Conservation (phyloP, 1,140 invertebrate species). For the Eumeta japonica region DNA sequence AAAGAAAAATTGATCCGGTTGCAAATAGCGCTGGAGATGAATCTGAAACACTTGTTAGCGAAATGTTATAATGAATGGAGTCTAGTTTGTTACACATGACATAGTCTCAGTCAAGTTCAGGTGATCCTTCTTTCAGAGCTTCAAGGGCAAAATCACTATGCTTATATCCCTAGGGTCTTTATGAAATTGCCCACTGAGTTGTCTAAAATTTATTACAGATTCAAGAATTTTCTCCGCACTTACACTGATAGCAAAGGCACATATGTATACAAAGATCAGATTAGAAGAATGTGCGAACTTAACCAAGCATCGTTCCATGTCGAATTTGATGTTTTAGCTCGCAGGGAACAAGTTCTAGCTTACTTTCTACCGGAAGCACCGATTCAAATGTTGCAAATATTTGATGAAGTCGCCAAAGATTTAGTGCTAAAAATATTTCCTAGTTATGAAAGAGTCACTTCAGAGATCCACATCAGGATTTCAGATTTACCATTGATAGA, state of each 20-base stretch:
- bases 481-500: slow-evolving; percentile 94
- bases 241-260: slow-evolving; percentile 84
- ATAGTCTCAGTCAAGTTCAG: too few relatives aligned
- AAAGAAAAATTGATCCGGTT: too few relatives aligned
- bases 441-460: slow-evolving; percentile 91
- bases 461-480: slow-evolving; percentile 92
- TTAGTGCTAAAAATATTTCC: slow-evolving; percentile 94
- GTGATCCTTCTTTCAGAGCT: too few relatives aligned
- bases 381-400: slow-evolving; percentile 91
- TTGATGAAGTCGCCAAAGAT: slow-evolving; percentile 94
- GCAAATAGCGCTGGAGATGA: too few relatives aligned
- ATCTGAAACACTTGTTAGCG: too few relatives aligned
- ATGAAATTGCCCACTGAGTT: too few relatives aligned
- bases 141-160: too few relatives aligned
- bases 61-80: too few relatives aligned
- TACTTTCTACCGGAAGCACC: slow-evolving; percentile 98
- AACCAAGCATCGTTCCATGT: slow-evolving; percentile 90
- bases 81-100: too few relatives aligned
- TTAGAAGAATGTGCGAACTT: slow-evolving; percentile 92
- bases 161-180: too few relatives aligned
- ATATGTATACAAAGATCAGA: slow-evolving; percentile 90
- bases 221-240: slow-evolving; percentile 92
- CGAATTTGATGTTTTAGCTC: slow-evolving; percentile 88
- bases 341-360: slow-evolving; percentile 88
- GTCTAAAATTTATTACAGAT: slow-evolving; percentile 47